Evolutionary conservation across 1,140 invertebrate species (phyloP).

Genomic region (Conus ventricosus): DNA sequence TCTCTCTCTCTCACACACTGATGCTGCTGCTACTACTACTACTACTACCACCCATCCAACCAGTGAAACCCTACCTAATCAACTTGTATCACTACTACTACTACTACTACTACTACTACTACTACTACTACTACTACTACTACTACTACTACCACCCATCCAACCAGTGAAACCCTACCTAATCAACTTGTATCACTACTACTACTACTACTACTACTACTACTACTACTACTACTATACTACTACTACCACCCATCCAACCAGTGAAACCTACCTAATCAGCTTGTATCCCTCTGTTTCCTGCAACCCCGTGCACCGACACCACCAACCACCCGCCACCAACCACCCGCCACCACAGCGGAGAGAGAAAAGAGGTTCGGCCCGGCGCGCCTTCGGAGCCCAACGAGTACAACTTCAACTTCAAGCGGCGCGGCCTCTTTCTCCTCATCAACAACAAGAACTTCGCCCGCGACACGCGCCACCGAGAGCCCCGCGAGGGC

Average conservation of each 20-base stretch:
- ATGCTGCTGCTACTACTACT: not conserved
- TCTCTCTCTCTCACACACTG: no score
- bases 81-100: not conserved
- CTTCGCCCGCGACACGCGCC: conserved; percentile 70
- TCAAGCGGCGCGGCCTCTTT: conserved; percentile 86
- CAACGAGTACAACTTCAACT: conserved; percentile 82
- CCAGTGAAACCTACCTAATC: no score
- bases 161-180: no score
- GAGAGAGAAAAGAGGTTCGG: conserved; percentile 59
- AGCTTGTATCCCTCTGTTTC: not conserved
- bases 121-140: no score
- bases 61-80: no score
- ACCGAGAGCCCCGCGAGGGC: conserved; percentile 81
- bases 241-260: not conserved
- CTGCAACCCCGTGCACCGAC: not conserved
- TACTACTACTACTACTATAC: not conserved
- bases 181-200: not conserved
- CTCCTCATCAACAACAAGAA: conserved; percentile 93
- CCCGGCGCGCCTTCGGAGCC: conserved; percentile 69
- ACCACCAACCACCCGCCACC: conserved; percentile 9
- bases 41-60: no score
- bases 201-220: not conserved
- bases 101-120: no score
- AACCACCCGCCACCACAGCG: conserved; percentile 50
- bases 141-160: no score